Conservation (phyloP, 1,140 invertebrate genomes). For the Harpegnathos saltator region DNA sequence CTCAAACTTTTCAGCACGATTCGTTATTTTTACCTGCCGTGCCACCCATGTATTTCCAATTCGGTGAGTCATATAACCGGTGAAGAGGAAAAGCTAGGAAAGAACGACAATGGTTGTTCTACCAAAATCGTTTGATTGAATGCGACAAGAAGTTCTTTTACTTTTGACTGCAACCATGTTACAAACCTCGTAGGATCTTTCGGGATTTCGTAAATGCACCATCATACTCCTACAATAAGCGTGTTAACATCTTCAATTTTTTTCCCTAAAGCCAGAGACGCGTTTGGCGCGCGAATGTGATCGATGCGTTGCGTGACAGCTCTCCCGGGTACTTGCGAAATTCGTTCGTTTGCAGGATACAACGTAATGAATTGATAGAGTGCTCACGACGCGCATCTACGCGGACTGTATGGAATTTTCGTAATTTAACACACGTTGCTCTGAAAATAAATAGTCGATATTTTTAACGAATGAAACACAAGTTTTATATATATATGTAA, state of each 20-base stretch:
- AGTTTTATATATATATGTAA: background rate
- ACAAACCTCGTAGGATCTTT: background rate
- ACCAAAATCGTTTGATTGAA: background rate
- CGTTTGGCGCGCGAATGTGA: conserved; percentile 58
- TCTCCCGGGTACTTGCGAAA: conserved; percentile 62
- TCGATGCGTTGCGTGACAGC: conserved; percentile 62
- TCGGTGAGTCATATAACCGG: background rate
- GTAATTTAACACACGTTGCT: conserved; percentile 34
- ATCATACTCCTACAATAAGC: conserved; percentile 20
- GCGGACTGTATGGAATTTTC: conserved; percentile 16
- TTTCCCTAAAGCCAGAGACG: conserved; percentile 7
- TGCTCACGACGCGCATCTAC: conserved; percentile 17
- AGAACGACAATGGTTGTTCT: background rate
- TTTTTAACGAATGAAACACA: conserved; percentile 14
- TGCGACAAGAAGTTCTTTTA: background rate
- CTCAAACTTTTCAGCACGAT: conserved; percentile 53
- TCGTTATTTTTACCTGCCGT: conserved; percentile 61
- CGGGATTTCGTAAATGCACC: background rate
- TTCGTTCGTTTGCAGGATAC: conserved; percentile 48
- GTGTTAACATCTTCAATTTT: conserved; percentile 46
- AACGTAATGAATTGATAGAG: conserved; percentile 71
- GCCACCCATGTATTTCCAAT: conserved; percentile 25
- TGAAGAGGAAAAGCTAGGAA: conserved; percentile 3
- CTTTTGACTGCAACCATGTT: background rate
- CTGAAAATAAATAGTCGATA: conserved; percentile 3